phyloP scores from a whole-genome alignment of 1,140 invertebrate genomes.

The Grapholita molesta region DNA sequence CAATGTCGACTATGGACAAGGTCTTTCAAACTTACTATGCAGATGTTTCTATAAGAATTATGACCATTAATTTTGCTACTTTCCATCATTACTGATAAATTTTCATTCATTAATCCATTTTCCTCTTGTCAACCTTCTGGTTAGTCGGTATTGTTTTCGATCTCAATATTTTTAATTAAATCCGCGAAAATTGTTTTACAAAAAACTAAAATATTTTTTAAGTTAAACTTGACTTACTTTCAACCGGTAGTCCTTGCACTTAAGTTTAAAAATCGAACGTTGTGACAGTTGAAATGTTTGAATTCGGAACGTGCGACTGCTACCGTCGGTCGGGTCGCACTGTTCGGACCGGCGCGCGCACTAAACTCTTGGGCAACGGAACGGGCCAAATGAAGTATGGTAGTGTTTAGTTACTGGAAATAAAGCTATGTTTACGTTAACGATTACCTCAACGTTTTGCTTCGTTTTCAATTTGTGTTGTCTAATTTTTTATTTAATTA shows the following conservation, averaged over 20 bases:
- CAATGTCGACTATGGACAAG: neutral
- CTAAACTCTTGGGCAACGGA: slow-evolving; percentile 2
- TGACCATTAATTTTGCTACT: too few relatives aligned
- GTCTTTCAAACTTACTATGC: neutral
- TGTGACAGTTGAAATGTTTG: neutral
- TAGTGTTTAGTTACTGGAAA: slow-evolving; percentile 4
- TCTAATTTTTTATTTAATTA: too few relatives aligned
- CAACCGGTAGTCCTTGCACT: slow-evolving; percentile 1
- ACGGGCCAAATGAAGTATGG: neutral
- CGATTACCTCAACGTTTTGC: too few relatives aligned
- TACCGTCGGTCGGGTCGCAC: neutral
- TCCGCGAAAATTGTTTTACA: neutral
- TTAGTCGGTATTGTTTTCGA: neutral
- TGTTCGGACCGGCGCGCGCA: neutral
- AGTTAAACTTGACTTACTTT: neutral
- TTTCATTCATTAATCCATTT: neutral
- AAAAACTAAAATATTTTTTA: neutral
- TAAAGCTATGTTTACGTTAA: neutral
- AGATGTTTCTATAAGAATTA: neutral
- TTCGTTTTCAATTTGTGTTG: too few relatives aligned
- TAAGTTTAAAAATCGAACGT: neutral
- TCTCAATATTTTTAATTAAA: neutral
- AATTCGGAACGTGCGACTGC: neutral
- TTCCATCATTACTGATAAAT: neutral
- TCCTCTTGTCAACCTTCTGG: neutral